A percentile compares a stretch with the other conserved stretches of the same genome.
Conservation (phyloP, 2,888 invertebrate genomes). For the Drosophila paramelanica region DNA sequence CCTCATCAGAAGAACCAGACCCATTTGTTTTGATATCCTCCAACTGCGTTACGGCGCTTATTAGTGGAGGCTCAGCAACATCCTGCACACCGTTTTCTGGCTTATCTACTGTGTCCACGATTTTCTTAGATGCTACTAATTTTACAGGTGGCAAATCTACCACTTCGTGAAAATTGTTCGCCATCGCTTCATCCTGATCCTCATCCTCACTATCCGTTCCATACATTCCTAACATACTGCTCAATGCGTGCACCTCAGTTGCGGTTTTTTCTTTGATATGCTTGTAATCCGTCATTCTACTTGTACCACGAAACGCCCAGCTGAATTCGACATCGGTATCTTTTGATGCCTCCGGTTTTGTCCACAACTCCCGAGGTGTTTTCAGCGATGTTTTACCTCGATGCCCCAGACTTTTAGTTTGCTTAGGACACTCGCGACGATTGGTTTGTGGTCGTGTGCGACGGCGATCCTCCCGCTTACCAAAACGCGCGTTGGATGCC, state of each 20-base stretch:
- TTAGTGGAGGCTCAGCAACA: background rate
- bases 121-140: background rate
- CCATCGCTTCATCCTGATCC: conserved; percentile 10
- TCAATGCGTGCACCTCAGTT: conserved; percentile 64
- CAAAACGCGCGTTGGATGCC: conserved; percentile 84
- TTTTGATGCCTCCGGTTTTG: background rate
- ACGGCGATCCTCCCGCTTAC: conserved; percentile 84
- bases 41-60: fast-evolving
- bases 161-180: background rate
- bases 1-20: conserved; percentile 66
- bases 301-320: conserved; percentile 74
- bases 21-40: background rate
- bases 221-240: conserved; percentile 81
- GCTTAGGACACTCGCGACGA: conserved; percentile 18
- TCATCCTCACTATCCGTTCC: conserved; percentile 78
- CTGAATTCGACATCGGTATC: background rate
- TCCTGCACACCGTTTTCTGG: background rate
- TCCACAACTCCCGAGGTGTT: background rate
- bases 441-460: conserved; percentile 36
- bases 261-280: conserved; percentile 52
- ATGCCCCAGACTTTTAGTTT: conserved; percentile 9
- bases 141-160: background rate
- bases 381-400: conserved; percentile 1
- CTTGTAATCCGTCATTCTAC: conserved; percentile 64
- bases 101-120: background rate